A percentile compares a stretch with the other conserved stretches of the same genome.
Evolutionary conservation across 2,888 invertebrate species (phyloP).

Genomic region (Lottia gigantea): DNA sequence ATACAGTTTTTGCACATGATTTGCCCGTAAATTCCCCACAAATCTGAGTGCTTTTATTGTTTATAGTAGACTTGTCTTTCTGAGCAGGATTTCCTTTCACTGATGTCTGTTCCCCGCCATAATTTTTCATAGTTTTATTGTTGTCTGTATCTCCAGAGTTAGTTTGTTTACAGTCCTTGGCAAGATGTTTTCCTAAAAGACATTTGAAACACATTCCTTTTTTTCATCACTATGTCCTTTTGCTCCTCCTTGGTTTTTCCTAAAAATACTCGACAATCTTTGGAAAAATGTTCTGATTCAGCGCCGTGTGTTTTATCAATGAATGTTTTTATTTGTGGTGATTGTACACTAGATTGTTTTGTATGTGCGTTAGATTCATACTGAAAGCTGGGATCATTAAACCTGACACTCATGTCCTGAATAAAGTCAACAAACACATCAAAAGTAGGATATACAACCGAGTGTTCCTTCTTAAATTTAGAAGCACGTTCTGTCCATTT

Average conservation of each 20-base stretch:
- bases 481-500: constrained; percentile 21
- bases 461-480: constrained; percentile 9
- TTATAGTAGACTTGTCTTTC: neutral
- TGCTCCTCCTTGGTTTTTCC: neutral
- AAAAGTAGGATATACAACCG: constrained; percentile 21
- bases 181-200: constrained; percentile 17
- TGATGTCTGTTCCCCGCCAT: constrained; percentile 21
- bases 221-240: constrained; percentile 8
- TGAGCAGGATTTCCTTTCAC: neutral
- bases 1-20: constrained; percentile 25
- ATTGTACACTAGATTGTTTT: no score
- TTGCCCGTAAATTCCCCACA: constrained; percentile 10
- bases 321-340: no score
- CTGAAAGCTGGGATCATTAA: constrained; percentile 19
- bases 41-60: constrained; percentile 16
- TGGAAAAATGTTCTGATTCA: neutral
- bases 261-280: neutral
- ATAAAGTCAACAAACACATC: constrained; percentile 18
- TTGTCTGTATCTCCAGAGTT: neutral
- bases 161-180: neutral
- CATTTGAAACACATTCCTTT: constrained; percentile 17
- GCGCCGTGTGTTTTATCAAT: neutral
- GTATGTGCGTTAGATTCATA: constrained; percentile 6
- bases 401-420: constrained; percentile 16
- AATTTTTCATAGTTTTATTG: neutral